phyloP scores from a whole-genome alignment of 1,140 invertebrate genomes.

The Apis laboriosa region DNA sequence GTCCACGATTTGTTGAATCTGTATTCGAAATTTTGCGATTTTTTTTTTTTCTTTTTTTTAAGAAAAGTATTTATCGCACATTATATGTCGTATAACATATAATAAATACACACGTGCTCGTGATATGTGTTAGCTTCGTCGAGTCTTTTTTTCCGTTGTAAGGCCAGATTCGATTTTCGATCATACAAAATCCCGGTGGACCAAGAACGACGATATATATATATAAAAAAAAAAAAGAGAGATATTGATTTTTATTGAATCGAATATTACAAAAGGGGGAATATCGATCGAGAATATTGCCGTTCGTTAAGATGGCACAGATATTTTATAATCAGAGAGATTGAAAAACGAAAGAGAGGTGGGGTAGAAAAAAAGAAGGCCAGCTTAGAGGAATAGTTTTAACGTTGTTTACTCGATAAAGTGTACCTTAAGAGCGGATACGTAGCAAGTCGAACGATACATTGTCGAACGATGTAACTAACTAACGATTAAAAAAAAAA shows the following conservation, averaged over 20 bases:
- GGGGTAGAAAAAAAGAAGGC: not conserved
- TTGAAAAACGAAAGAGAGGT: not conserved
- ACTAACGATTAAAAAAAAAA: conserved; percentile 29
- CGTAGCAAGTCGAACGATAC: conserved; percentile 40
- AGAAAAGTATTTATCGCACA: not conserved
- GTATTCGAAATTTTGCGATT: not conserved
- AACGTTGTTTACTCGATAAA: conserved; percentile 62
- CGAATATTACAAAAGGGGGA: conserved; percentile 13
- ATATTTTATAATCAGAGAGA: conserved; percentile 58
- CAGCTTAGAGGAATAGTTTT: conserved; percentile 53
- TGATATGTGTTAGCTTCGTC: conserved; percentile 26
- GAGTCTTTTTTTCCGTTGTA: not conserved
- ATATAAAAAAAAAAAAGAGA: conserved; percentile 44
- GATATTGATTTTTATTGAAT: conserved; percentile 24
- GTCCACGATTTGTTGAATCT: not conserved
- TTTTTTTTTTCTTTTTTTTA: not conserved
- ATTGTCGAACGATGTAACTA: conserved; percentile 56
- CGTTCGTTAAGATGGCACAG: conserved; percentile 8
- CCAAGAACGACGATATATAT: conserved; percentile 74
- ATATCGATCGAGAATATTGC: conserved; percentile 33
- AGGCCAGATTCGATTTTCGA: conserved; percentile 7
- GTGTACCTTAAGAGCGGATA: conserved; percentile 63
- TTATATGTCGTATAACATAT: not conserved
- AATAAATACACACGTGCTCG: not conserved
- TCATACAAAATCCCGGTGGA: conserved; percentile 63